phyloP scores from a whole-genome alignment of 2,113 vertebrate genomes.

The cat (Felis catus) region DNA sequence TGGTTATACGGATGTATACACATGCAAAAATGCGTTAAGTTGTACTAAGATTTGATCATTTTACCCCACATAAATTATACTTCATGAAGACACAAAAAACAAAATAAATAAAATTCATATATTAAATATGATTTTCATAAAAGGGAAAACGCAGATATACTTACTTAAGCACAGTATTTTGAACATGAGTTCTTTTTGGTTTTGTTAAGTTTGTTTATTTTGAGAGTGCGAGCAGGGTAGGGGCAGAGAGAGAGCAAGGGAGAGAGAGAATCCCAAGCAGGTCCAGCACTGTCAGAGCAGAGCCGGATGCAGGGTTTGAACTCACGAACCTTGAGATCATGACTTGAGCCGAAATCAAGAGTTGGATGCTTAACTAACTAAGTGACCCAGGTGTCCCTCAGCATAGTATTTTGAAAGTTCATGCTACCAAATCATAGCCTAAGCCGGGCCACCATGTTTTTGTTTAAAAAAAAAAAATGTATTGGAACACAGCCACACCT shows the following conservation, averaged over 20 bases:
- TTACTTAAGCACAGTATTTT: not conserved
- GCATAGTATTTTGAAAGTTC: not conserved
- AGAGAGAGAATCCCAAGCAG: too few relatives aligned
- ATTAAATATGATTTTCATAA: not conserved
- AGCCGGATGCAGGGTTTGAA: too few relatives aligned
- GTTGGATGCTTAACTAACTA: too few relatives aligned
- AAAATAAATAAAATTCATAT: not conserved
- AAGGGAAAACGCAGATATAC: not conserved
- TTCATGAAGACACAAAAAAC: not conserved
- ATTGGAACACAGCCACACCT: not conserved
- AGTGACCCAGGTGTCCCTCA: too few relatives aligned
- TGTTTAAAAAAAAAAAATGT: not conserved
- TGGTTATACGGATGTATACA: not conserved
- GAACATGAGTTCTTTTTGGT: not conserved
- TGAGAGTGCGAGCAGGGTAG: too few relatives aligned
- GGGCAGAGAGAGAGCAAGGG: too few relatives aligned
- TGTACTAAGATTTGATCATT: constrained; percentile 8
- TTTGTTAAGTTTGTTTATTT: too few relatives aligned
- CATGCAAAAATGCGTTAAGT: not conserved
- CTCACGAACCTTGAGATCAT: too few relatives aligned
- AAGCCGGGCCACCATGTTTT: not conserved
- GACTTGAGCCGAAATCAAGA: too few relatives aligned
- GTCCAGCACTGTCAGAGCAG: too few relatives aligned
- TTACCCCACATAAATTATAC: not conserved
- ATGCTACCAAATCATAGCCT: not conserved